Percentiles rank a stretch among this genome's conserved stretches.
phyloP scores from a whole-genome alignment of 2,888 invertebrate species.

The Cantharis rustica region DNA sequence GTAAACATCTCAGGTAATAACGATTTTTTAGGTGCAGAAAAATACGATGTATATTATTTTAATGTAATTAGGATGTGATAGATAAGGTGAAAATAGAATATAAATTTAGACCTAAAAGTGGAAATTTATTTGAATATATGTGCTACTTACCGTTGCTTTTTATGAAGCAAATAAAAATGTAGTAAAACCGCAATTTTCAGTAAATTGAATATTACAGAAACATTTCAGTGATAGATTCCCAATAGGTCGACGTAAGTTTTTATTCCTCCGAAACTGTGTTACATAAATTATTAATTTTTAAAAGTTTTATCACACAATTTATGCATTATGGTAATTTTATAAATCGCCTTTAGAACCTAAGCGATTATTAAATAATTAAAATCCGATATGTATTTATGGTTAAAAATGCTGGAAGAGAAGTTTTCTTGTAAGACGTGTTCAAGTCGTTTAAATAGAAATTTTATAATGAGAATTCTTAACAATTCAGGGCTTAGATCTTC shows the following conservation, averaged over 20 bases:
- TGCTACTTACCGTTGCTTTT: conserved; percentile 24
- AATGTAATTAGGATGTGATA: background rate
- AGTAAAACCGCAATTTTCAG: conserved; percentile 23
- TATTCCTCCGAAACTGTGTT: background rate
- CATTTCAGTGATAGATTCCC: conserved; percentile 12
- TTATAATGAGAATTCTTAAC: background rate
- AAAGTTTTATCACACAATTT: background rate
- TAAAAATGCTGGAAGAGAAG: background rate
- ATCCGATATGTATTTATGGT: background rate
- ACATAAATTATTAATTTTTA: background rate
- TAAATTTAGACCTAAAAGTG: background rate
- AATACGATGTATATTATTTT: background rate
- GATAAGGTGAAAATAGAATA: background rate
- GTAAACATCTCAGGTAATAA: background rate
- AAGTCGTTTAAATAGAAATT: background rate
- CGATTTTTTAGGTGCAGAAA: background rate
- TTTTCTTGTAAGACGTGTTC: background rate
- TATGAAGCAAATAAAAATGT: conserved; percentile 19
- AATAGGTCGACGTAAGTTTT: conserved; percentile 6
- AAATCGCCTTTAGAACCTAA: background rate
- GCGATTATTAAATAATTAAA: background rate
- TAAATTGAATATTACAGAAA: conserved; percentile 25
- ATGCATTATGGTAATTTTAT: background rate
- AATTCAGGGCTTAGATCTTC: background rate
- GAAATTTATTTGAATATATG: conserved; percentile 24